Evolutionary conservation across 1,140 invertebrate genomes (phyloP).

Genomic region (Eueides isabella): DNA sequence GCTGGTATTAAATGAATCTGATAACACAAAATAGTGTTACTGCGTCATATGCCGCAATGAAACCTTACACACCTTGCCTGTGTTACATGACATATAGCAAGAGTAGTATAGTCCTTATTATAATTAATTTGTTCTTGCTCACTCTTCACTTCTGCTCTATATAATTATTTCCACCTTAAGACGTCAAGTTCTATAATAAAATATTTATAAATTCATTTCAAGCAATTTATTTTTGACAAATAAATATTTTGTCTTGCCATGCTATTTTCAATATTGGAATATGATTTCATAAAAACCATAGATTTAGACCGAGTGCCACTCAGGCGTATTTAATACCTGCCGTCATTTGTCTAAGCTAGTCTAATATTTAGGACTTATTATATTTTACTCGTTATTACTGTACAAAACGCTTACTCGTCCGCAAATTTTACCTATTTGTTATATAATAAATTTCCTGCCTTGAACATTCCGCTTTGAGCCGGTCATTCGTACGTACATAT

Average conservation of each 20-base stretch:
- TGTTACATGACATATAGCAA: not conserved
- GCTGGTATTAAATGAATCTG: not conserved
- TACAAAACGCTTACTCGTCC: constrained; percentile 77
- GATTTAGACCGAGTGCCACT: constrained; percentile 57
- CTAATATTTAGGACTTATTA: constrained; percentile 71
- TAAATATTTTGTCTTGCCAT: not conserved
- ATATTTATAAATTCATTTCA: not conserved
- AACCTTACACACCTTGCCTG: not conserved
- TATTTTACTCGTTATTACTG: constrained; percentile 74
- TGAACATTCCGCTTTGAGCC: constrained; percentile 68
- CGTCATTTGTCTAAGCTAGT: constrained; percentile 67
- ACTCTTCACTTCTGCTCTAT: not conserved
- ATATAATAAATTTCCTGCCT: constrained; percentile 56
- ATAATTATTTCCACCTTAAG: not conserved
- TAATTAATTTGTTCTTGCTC: not conserved
- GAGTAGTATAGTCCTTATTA: not conserved
- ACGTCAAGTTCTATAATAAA: not conserved
- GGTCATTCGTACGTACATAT: constrained; percentile 74
- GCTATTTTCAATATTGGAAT: not conserved
- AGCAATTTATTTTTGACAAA: not conserved
- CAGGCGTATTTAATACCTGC: constrained; percentile 49
- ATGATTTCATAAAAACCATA: not conserved
- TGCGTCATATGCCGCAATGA: not conserved
- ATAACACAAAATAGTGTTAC: not conserved
- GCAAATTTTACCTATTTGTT: constrained; percentile 75